Percentiles rank a stretch among this genome's conserved stretches.
These are phyloP conservation scores for Ovis canadensis DNA, from an alignment of 2,113 vertebrate species.

Conservation along the genomic window DNA sequence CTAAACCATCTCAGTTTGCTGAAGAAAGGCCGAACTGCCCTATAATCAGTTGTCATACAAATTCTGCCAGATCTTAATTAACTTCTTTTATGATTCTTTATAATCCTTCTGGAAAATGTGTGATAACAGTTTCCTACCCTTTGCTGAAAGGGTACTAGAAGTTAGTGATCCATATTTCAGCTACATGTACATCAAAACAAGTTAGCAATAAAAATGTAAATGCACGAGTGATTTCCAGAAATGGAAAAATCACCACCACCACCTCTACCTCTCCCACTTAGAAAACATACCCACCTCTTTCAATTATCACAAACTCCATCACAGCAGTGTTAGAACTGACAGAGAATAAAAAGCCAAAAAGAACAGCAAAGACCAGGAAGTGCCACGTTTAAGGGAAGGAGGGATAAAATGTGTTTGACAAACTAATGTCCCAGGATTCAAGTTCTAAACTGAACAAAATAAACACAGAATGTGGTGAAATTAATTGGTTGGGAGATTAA, in stretches of 20 bases:
- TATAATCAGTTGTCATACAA: neutral
- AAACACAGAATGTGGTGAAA: neutral
- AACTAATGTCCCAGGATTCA: neutral
- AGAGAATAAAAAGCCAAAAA: neutral
- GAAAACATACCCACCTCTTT: neutral
- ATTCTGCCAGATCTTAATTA: neutral
- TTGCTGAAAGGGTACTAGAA: neutral
- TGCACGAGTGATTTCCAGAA: neutral
- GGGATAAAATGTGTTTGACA: neutral
- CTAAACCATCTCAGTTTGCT: neutral
- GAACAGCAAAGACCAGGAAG: neutral
- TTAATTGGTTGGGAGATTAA: neutral
- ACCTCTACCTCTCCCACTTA: neutral
- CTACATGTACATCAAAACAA: neutral
- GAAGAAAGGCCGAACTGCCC: neutral
- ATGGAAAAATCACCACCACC: neutral
- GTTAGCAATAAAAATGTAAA: neutral
- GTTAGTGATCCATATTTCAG: neutral
- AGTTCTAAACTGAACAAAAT: neutral
- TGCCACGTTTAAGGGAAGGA: neutral
- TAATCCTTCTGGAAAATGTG: neutral
- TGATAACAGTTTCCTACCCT: neutral
- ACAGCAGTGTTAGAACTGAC: neutral
- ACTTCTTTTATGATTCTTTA: neutral
- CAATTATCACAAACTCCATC: neutral